Conservation (phyloP, 1,140 invertebrate genomes). For the Anagrus nilaparvatae region DNA sequence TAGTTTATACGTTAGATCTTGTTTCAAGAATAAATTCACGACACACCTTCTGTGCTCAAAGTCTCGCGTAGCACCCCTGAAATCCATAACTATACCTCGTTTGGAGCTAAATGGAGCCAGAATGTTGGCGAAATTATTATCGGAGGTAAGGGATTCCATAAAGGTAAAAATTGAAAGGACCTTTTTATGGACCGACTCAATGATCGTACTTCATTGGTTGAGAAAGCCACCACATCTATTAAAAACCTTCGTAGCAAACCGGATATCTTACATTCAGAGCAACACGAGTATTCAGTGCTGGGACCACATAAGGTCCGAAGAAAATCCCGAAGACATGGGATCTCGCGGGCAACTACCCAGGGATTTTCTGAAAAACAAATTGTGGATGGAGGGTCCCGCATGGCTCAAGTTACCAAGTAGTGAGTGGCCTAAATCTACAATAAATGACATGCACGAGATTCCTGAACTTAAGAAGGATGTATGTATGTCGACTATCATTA, state of each 20-base stretch:
- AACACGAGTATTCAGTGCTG: constrained; percentile 9
- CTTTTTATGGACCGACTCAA: constrained; percentile 9
- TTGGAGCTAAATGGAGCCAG: constrained; percentile 16
- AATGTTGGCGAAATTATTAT: constrained; percentile 16
- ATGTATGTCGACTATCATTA: background rate
- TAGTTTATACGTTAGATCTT: constrained; percentile 1
- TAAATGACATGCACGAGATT: background rate
- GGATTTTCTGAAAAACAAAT: constrained; percentile 1
- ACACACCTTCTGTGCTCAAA: constrained; percentile 4
- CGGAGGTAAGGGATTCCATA: background rate
- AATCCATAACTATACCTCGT: background rate
- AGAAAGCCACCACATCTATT: background rate
- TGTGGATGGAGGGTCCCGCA: constrained; percentile 2
- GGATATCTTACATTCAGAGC: constrained; percentile 11
- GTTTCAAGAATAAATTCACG: too few species aligned
- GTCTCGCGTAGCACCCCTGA: constrained; percentile 9
- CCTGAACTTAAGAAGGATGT: background rate
- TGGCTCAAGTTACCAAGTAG: background rate
- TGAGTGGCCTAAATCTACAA: background rate
- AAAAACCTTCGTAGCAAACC: constrained; percentile 9
- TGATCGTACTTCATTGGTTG: constrained; percentile 7
- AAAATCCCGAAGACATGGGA: constrained; percentile 22
- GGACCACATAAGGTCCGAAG: constrained; percentile 18
- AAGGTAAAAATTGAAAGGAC: background rate
- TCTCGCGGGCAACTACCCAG: constrained; percentile 12